phyloP scores from a whole-genome alignment of 2,888 invertebrate species.

The Margaritifera margaritifera region DNA sequence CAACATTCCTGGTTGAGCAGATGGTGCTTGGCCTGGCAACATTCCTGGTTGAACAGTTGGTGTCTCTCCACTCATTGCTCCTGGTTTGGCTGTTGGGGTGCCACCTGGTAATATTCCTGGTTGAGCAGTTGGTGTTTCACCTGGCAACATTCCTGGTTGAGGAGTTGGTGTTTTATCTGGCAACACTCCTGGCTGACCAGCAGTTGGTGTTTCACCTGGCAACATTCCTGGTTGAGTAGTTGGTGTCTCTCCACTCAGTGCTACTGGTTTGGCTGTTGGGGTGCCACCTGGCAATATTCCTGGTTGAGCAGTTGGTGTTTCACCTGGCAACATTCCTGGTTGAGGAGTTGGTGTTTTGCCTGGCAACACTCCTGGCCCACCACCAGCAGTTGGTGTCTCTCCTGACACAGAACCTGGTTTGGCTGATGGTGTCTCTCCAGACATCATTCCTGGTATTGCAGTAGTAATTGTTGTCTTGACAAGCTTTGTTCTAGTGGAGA shows the following conservation, averaged over 20 bases:
- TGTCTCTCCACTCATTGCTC: constrained; percentile 3
- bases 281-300: background rate
- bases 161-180: background rate
- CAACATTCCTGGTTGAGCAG: constrained; percentile 4
- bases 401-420: constrained; percentile 9
- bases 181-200: constrained; percentile 6
- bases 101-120: constrained; percentile 11
- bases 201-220: constrained; percentile 8
- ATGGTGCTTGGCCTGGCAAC: constrained; percentile 5
- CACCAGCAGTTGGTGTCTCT: constrained; percentile 21
- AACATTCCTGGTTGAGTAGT: constrained; percentile 1
- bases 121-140: constrained; percentile 34
- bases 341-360: constrained; percentile 24
- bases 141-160: too few relatives aligned
- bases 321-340: constrained; percentile 21
- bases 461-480: constrained; percentile 7
- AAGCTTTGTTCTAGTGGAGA: background rate
- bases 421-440: constrained; percentile 2
- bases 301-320: constrained; percentile 19
- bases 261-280: constrained; percentile 11
- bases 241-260: background rate
- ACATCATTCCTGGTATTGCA: constrained; percentile 2
- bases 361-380: constrained; percentile 18
- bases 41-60: constrained; percentile 8
- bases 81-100: constrained; percentile 13